Evolutionary conservation across 2,888 invertebrate genomes (phyloP).

Genomic region (Meandrusa payeni): DNA sequence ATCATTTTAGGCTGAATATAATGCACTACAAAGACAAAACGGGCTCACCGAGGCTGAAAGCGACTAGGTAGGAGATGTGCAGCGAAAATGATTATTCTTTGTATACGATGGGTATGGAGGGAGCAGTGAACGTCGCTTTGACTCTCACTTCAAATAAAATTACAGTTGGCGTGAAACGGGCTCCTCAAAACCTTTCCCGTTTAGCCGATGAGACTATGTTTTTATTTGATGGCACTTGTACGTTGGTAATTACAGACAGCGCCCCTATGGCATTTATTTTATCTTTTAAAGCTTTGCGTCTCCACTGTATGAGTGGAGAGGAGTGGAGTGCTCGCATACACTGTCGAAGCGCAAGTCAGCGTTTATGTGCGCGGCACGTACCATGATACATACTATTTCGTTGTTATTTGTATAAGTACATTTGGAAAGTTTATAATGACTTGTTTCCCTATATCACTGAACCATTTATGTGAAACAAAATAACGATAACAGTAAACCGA

Average conservation of each 20-base stretch:
- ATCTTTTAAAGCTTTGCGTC: conserved; percentile 25
- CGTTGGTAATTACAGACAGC: conserved; percentile 55
- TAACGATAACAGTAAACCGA: too few species aligned
- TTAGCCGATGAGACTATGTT: conserved; percentile 46
- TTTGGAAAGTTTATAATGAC: too few species aligned
- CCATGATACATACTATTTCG: too few species aligned
- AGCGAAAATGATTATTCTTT: conserved; percentile 27
- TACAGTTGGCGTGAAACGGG: conserved; percentile 58
- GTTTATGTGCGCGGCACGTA: background rate
- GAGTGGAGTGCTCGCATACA: conserved; percentile 9
- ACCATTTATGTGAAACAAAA: too few species aligned
- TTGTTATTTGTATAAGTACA: too few species aligned
- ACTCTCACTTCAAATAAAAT: conserved; percentile 61
- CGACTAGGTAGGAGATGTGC: conserved; percentile 11
- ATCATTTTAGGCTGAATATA: too few species aligned
- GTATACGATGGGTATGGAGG: conserved; percentile 19
- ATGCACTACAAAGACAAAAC: conserved; percentile 10
- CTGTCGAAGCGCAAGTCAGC: conserved; percentile 4
- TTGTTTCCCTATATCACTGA: too few species aligned
- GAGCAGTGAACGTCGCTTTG: conserved; percentile 47
- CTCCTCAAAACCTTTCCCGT: conserved; percentile 52
- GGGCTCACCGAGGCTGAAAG: conserved; percentile 16
- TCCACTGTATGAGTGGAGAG: conserved; percentile 19
- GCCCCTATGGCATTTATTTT: conserved; percentile 30
- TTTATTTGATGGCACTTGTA: conserved; percentile 58